These are phyloP conservation scores for Pungitius pungitius DNA, from an alignment of 2,113 vertebrate species.

Conservation along the genomic window DNA sequence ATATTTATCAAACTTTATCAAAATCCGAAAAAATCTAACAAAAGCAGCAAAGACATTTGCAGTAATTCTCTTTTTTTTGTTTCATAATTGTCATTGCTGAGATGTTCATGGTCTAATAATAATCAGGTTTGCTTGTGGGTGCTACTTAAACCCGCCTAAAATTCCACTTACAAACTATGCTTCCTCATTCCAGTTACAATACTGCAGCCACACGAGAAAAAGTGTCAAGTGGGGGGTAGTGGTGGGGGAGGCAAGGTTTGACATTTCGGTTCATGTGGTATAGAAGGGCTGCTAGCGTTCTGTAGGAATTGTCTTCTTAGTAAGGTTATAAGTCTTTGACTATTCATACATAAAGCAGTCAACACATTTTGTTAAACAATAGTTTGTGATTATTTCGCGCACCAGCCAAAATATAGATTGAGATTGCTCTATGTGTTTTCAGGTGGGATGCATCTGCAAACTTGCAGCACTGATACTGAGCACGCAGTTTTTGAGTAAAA, in stretches of 20 bases:
- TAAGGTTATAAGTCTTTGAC: background rate
- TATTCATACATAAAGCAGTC: background rate
- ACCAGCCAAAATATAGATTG: background rate
- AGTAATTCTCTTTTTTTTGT: background rate
- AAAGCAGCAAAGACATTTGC: background rate
- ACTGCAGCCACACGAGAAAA: too few species aligned
- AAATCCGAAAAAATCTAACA: background rate
- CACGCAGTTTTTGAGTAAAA: background rate
- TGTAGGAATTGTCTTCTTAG: background rate
- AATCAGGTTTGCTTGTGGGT: background rate
- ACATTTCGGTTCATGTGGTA: background rate
- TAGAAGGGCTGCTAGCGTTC: background rate
- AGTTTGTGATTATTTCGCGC: background rate
- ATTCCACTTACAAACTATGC: too few species aligned
- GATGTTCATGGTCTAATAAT: too few species aligned
- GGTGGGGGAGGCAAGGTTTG: background rate
- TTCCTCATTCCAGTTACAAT: background rate
- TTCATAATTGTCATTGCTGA: background rate
- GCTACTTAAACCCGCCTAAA: background rate
- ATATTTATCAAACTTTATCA: background rate
- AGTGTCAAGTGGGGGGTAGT: too few species aligned
- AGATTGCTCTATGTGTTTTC: background rate
- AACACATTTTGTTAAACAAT: background rate
- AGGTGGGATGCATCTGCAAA: slow-evolving; percentile 40
- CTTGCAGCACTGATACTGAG: slow-evolving; percentile 9